Conservation (phyloP, 2,113 vertebrate species). For the Oenanthe melanoleuca region DNA sequence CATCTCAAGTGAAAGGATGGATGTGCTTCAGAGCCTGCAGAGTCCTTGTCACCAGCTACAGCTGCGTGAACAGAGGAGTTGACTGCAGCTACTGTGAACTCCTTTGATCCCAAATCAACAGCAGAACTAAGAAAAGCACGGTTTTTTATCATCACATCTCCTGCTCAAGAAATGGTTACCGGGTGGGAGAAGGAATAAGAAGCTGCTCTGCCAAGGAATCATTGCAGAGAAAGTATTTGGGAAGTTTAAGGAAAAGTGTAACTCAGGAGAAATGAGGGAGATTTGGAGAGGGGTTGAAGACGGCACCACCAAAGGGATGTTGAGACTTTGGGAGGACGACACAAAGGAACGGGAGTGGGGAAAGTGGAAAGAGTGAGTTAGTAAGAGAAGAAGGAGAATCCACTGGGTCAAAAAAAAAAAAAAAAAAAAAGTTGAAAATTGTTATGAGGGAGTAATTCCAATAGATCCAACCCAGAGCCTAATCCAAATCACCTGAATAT, state of each 20-base stretch:
- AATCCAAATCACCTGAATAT: rapidly evolving
- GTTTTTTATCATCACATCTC: neutral
- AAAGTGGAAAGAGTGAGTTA: neutral
- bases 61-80: neutral
- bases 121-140: neutral
- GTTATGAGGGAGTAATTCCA: neutral
- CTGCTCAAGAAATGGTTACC: neutral
- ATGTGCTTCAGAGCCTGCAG: neutral
- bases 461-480: neutral
- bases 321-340: neutral
- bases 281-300: neutral
- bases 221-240: neutral
- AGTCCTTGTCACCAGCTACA: neutral
- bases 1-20: neutral
- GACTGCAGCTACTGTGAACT: neutral
- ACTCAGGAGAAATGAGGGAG: neutral
- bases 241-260: neutral
- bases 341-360: neutral
- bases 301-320: neutral
- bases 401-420: neutral
- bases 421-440: neutral
- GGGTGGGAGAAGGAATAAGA: neutral
- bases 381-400: neutral
- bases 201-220: neutral
- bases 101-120: neutral